A percentile compares a stretch with the other conserved stretches of the same genome.
Conservation (phyloP, 2,888 invertebrate genomes). For the Candidula unifasciata region DNA sequence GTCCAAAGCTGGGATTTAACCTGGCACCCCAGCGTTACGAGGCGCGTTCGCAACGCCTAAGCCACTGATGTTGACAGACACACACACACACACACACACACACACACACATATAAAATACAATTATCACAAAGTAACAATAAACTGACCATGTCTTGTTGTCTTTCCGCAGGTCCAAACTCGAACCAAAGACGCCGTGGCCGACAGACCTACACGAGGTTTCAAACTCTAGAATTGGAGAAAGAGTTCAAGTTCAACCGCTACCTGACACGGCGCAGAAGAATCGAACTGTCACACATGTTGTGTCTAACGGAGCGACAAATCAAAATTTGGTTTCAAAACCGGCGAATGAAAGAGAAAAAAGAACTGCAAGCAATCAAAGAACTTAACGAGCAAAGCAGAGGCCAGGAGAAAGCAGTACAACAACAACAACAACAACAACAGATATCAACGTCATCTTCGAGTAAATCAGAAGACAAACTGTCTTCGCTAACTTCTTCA, state of each 20-base stretch:
- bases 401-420: constrained; percentile 47
- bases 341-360: constrained; percentile 99
- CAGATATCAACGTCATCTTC: neutral
- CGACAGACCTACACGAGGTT: constrained; percentile 98
- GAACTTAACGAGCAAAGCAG: constrained; percentile 92
- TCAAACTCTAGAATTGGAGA: constrained; percentile 97
- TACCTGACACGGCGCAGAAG: constrained; percentile 97
- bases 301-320: constrained; percentile 96
- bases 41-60: too few relatives aligned
- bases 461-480: constrained; percentile 16
- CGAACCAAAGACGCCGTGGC: constrained; percentile 96
- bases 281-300: constrained; percentile 97
- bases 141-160: neutral
- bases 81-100: too few relatives aligned
- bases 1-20: too few relatives aligned
- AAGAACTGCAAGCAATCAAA: constrained; percentile 98
- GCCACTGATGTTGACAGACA: too few relatives aligned
- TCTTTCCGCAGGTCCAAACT: constrained; percentile 88
- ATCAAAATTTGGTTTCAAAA: constrained; percentile 83
- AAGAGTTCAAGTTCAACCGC: constrained; percentile 98
- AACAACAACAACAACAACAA: neutral
- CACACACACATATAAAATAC: too few relatives aligned
- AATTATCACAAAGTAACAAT: neutral
- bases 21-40: too few relatives aligned
- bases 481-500: constrained; percentile 4